Conservation (phyloP, 2,113 vertebrate genomes). For the Ivindomyrus marchei region DNA sequence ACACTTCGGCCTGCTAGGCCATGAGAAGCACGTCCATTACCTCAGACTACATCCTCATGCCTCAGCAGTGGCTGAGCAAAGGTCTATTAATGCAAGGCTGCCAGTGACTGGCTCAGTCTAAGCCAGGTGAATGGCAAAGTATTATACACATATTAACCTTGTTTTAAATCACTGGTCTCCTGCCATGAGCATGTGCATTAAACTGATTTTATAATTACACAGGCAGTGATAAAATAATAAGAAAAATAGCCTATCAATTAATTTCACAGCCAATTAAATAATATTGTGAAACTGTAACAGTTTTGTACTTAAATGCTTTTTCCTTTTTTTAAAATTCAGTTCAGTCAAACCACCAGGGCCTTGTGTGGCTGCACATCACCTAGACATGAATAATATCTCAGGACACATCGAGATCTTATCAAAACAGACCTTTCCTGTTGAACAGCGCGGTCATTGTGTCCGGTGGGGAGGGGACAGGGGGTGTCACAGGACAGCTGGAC, state of each 20-base stretch:
- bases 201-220: not conserved
- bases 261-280: not conserved
- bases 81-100: not conserved
- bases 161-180: not conserved
- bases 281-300: not conserved
- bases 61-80: not conserved
- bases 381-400: constrained; percentile 39
- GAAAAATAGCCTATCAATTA: not conserved
- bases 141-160: not conserved
- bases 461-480: not conserved
- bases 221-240: not conserved
- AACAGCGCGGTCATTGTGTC: constrained; percentile 41
- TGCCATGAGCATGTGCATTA: not conserved
- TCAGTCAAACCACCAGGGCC: not conserved
- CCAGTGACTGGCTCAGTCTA: not conserved
- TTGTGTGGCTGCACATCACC: not conserved
- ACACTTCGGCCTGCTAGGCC: not conserved
- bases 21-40: not conserved
- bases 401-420: constrained; percentile 47
- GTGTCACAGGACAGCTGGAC: constrained; percentile 32
- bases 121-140: not conserved
- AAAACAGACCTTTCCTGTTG: constrained; percentile 43
- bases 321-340: not conserved
- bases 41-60: not conserved
- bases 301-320: not conserved